Conservation (phyloP, 1,140 invertebrate genomes). For the Copidosoma floridanum region DNA sequence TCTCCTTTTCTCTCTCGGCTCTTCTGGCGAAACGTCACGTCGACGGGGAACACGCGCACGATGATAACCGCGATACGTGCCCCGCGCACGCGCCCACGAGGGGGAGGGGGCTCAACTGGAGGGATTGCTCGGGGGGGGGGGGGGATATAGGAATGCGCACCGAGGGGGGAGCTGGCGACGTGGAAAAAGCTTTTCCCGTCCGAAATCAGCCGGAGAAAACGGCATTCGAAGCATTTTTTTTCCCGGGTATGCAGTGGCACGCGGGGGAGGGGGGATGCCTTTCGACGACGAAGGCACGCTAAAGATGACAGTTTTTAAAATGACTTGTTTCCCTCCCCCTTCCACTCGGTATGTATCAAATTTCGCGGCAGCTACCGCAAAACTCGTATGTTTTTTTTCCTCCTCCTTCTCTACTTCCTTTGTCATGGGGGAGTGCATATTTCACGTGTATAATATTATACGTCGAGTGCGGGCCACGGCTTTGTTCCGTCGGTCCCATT, state of each 20-base stretch:
- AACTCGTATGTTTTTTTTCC: constrained; percentile 17
- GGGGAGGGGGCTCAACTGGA: no score
- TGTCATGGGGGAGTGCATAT: not conserved
- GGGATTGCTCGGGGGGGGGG: not conserved
- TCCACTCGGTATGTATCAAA: no score
- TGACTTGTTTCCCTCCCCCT: constrained; percentile 17
- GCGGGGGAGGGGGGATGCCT: no score
- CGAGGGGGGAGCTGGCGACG: not conserved
- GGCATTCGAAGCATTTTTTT: constrained; percentile 10
- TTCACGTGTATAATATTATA: no score
- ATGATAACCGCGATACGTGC: constrained; percentile 9
- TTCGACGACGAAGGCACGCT: not conserved
- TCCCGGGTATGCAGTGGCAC: no score
- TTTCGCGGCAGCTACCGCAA: constrained; percentile 18
- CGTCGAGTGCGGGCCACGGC: no score
- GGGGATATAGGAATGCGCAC: not conserved
- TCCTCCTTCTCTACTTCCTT: constrained; percentile 14
- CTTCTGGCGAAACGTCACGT: no score
- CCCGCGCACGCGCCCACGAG: not conserved
- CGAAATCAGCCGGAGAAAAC: not conserved
- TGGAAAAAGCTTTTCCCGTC: no score
- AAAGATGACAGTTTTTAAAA: constrained; percentile 26
- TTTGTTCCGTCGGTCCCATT: no score
- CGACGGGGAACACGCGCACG: no score
- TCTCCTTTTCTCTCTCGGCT: no score